A percentile compares a stretch with the other conserved stretches of the same genome.
Conservation (phyloP, 2,797 vertebrate genomes). For the Picus viridis region DNA sequence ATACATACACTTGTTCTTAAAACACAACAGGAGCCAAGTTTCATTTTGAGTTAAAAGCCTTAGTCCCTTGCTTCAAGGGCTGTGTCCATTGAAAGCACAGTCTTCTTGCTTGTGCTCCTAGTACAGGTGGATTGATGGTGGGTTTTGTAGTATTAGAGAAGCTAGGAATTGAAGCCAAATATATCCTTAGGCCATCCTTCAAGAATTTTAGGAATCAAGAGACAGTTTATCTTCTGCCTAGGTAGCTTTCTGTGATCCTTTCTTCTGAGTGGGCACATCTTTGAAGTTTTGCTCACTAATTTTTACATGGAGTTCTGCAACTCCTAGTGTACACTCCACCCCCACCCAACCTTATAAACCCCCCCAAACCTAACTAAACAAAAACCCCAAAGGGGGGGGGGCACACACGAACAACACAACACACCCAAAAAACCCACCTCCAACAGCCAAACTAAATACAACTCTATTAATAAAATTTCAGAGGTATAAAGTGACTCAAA, state of each 20-base stretch:
- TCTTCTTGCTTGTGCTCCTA: background rate
- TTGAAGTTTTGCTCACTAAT: background rate
- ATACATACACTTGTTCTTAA: background rate
- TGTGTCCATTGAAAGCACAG: background rate
- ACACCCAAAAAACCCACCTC: background rate
- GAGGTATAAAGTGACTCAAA: background rate
- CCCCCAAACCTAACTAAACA: background rate
- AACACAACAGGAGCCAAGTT: background rate
- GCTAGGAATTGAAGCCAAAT: background rate
- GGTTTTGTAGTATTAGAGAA: background rate
- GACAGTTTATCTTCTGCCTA: background rate
- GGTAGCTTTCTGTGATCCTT: background rate
- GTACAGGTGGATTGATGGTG: background rate
- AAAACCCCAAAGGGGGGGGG: background rate
- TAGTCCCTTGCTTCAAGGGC: background rate
- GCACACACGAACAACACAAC: too few relatives aligned
- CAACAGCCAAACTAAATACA: too few relatives aligned
- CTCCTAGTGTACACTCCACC: background rate
- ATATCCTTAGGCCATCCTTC: background rate
- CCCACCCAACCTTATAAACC: background rate
- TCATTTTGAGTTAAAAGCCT: background rate
- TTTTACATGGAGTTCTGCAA: background rate
- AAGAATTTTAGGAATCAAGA: background rate
- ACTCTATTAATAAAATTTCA: background rate
- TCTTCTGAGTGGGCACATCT: background rate